A percentile compares a stretch with the other conserved stretches of the same genome.
Conservation (phyloP, 2,797 vertebrate species). For the Manis javanica region DNA sequence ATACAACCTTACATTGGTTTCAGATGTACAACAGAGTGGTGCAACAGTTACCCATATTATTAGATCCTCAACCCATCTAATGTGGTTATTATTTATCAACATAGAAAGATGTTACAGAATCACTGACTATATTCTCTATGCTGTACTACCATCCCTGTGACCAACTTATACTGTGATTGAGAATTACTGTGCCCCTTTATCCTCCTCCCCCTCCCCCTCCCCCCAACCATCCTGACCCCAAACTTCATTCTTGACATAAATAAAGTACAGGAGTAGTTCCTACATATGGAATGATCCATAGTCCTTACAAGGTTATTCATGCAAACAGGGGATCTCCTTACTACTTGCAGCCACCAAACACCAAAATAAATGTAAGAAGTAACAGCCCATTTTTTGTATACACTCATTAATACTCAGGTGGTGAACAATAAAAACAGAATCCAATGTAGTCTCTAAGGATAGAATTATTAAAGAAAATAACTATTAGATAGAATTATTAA, state of each 20-base stretch:
- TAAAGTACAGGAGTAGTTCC: neutral
- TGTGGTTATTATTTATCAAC: too few relatives aligned
- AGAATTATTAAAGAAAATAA: constrained; percentile 21
- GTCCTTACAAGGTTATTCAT: neutral
- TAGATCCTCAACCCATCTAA: too few relatives aligned
- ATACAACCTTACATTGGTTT: too few relatives aligned
- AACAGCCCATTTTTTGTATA: neutral
- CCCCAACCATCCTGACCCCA: too few relatives aligned
- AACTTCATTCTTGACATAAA: constrained; percentile 5
- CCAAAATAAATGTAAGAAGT: neutral
- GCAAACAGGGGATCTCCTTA: neutral
- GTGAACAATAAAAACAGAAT: constrained; percentile 21
- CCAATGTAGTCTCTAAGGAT: neutral
- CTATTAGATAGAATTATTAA: neutral
- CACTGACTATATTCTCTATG: too few relatives aligned
- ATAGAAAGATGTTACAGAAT: too few relatives aligned
- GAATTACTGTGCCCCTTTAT: too few relatives aligned
- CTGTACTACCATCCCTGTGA: too few relatives aligned
- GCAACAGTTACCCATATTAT: too few relatives aligned
- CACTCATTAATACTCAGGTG: neutral
- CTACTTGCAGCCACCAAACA: neutral
- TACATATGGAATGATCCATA: neutral
- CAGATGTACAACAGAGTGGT: too few relatives aligned
- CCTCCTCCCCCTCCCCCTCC: too few relatives aligned
- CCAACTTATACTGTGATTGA: too few relatives aligned